Percentiles rank a stretch among this genome's conserved stretches.
phyloP scores from a whole-genome alignment of 2,888 invertebrate genomes.

The Stenoptilia bipunctidactyla region DNA sequence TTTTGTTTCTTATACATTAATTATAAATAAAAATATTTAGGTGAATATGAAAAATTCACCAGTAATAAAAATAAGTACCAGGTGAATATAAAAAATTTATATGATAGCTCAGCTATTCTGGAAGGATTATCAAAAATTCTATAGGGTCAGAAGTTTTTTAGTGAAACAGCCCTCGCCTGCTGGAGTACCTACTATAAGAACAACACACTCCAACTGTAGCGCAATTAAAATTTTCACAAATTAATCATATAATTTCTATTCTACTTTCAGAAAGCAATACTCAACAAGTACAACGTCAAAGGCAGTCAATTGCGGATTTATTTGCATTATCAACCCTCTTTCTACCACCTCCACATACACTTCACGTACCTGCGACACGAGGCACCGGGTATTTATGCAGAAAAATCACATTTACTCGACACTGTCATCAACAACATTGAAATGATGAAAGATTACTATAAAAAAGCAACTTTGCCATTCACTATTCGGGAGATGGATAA shows the following conservation, averaged over 20 bases:
- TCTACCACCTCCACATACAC: constrained; percentile 96
- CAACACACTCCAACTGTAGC: no score
- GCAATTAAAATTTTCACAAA: no score
- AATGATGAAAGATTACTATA: constrained; percentile 85
- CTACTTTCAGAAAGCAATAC: constrained; percentile 76
- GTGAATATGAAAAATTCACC: no score
- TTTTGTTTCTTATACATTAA: no score
- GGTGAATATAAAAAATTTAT: no score
- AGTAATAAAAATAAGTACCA: no score
- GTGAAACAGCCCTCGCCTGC: no score
- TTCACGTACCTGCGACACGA: constrained; percentile 86
- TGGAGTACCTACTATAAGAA: no score
- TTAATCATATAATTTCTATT: not conserved
- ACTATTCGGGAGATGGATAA: constrained; percentile 82
- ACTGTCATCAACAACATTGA: constrained; percentile 93
- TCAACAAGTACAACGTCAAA: constrained; percentile 80
- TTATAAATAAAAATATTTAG: no score
- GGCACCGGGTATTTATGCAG: constrained; percentile 85
- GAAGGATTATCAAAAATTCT: no score
- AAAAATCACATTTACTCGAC: constrained; percentile 88
- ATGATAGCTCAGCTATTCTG: no score
- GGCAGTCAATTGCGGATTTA: constrained; percentile 83
- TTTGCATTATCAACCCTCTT: constrained; percentile 96
- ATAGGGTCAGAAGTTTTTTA: no score
- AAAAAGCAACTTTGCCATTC: constrained; percentile 85